Evolutionary conservation across 1,140 invertebrate genomes (phyloP), one percentile per base, ranked within the genome.

Genomic region (Drosophila suzukii): DNA sequence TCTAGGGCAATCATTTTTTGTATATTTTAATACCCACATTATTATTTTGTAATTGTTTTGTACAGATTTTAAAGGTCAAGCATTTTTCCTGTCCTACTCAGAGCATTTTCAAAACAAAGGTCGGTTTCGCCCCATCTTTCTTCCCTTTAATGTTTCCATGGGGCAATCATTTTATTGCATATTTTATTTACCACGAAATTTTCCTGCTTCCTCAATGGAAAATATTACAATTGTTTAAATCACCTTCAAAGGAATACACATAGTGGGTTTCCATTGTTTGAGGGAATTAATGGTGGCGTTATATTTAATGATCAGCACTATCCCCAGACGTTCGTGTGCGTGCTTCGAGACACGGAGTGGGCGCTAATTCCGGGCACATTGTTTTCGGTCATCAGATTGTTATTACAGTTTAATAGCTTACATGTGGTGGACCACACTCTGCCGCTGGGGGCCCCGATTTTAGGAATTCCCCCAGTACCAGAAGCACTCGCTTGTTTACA

Each of bases 361-460:
- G 41, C 49, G 39, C 15, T 44, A 36, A 71, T 71, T 70, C 13
- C 41, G 51, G 55, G 54, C 65, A 68, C 32, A 70, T 60, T 60
- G 70, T 53, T 53, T 59, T 73, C 34, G 56, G 57, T 53, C 56
- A 73, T 73, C 60, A 57, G 27, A 71, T 60, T 61, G 57, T 74
- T 61, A 74, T 61, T 74, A 41, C 39, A 54, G 47, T 74, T 74
- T 74, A 74, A 74, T 74, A 27, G 68, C 30, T 74, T 73, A 74
- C 71, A 74, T 74, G 71, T 74, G 71, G 56, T 60, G 71, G 15
- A 10, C 67, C 51, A 49, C 67, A 50, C 27, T 32, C n/a, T 8
- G 27, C 27, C 49, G 49, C 49, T 12, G 30, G 27, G 34, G 17
- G 50, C 53, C 67, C 51, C 7, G n/a, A 20, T 17, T 30, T 41